Percentiles rank a stretch among this genome's conserved stretches.
Conservation (phyloP, 2,797 vertebrate genomes). For the Chaetophractus vellerosus region DNA sequence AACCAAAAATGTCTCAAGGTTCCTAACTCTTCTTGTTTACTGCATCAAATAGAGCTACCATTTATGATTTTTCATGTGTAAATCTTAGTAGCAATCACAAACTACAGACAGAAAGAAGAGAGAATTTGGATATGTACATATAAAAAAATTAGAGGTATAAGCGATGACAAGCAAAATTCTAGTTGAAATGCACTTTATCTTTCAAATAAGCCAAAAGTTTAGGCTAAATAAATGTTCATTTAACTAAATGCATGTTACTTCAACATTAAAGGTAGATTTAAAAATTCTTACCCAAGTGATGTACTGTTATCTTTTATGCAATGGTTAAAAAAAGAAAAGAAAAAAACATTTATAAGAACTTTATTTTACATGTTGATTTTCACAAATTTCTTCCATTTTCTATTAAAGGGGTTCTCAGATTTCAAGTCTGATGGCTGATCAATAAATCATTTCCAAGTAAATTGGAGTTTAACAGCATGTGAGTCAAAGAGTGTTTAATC, state of each 20-base stretch:
- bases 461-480: conserved; percentile 20
- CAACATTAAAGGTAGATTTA: conserved; percentile 30
- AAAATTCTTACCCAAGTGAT: conserved; percentile 51
- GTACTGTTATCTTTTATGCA: background rate
- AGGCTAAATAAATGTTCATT: conserved; percentile 44
- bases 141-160: background rate
- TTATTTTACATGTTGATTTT: background rate
- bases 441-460: conserved; percentile 14
- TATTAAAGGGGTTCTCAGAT: conserved; percentile 30
- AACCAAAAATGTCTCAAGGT: conserved; percentile 36
- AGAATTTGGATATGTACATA: conserved; percentile 2
- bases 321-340: background rate
- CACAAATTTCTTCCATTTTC: conserved; percentile 56
- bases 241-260: background rate
- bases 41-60: conserved; percentile 22
- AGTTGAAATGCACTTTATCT: background rate
- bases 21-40: conserved; percentile 21
- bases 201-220: conserved; percentile 48
- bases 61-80: conserved; percentile 28
- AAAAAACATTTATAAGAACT: conserved; percentile 30
- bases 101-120: conserved; percentile 30
- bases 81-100: conserved; percentile 47
- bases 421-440: conserved; percentile 61
- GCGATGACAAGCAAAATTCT: conserved; percentile 43
- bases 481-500: conserved; percentile 37